These are phyloP conservation scores for Chondrilla cf. caribensis DNA, from an alignment of 37 sponge, comb jelly and placozoan genomes.

Conservation along the genomic window DNA sequence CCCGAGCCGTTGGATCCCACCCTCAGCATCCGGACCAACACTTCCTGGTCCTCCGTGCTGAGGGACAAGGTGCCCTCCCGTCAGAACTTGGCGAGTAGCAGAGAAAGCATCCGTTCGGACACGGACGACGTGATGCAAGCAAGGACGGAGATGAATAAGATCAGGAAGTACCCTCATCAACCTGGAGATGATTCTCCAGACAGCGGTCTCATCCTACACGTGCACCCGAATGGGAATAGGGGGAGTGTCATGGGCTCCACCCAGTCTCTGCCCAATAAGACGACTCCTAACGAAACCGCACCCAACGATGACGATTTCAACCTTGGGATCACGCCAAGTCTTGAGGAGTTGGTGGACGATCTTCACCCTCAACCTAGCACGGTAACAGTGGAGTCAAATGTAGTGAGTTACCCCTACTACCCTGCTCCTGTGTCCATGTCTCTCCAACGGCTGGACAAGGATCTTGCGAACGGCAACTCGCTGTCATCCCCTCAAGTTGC, in stretches of 20 bases:
- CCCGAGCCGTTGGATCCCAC: constrained; percentile 20
- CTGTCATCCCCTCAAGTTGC: neutral
- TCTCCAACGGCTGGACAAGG: neutral
- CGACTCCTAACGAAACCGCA: neutral
- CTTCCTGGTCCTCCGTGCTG: constrained; percentile 15
- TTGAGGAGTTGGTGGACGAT: neutral
- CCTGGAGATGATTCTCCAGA: neutral
- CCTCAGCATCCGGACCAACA: constrained; percentile 16
- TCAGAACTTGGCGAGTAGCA: neutral
- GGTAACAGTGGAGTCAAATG: neutral
- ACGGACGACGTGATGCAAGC: neutral
- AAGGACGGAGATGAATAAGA: neutral
- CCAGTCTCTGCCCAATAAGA: neutral
- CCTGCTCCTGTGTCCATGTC: constrained; percentile 6
- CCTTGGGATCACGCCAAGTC: neutral
- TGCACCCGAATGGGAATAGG: neutral
- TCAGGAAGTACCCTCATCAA: neutral
- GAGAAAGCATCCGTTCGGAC: constrained; percentile 12
- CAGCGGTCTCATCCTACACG: constrained; percentile 1
- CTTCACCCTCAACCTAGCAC: neutral
- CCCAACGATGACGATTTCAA: neutral
- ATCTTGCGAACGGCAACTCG: too few species aligned
- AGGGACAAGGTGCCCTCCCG: neutral
- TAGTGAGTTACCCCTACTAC: neutral
- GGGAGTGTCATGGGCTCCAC: constrained; percentile 2